phyloP scores from a whole-genome alignment of 1,140 invertebrate genomes.

The Drosophila virilis region DNA sequence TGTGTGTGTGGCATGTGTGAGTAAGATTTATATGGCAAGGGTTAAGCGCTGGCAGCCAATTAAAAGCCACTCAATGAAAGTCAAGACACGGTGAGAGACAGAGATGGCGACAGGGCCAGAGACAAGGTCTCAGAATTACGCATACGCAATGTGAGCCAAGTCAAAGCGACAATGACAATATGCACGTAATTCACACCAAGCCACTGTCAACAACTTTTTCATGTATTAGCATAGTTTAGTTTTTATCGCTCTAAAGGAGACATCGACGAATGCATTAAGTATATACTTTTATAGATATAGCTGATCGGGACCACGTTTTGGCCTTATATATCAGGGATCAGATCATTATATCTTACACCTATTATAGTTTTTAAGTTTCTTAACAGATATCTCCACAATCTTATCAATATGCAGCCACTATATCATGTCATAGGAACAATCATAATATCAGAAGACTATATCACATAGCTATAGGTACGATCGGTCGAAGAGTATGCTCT shows the following conservation, averaged over 20 bases:
- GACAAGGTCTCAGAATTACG: slow-evolving; percentile 54
- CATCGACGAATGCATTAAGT: neutral
- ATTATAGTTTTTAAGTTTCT: too few species aligned
- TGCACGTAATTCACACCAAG: slow-evolving; percentile 32
- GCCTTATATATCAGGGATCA: too few species aligned
- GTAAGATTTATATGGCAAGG: slow-evolving; percentile 65
- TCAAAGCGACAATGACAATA: slow-evolving; percentile 11
- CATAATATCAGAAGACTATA: too few species aligned
- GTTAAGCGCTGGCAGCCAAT: slow-evolving; percentile 67
- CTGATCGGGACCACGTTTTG: too few species aligned
- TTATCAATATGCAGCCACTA: too few species aligned
- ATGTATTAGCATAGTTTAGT: too few species aligned
- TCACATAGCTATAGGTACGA: too few species aligned
- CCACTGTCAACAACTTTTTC: slow-evolving; percentile 59
- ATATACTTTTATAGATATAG: neutral
- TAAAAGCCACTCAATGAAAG: slow-evolving; percentile 77
- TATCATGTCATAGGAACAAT: too few species aligned
- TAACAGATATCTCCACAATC: too few species aligned
- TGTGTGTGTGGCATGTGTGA: slow-evolving; percentile 25
- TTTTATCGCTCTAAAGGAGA: neutral
- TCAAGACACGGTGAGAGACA: slow-evolving; percentile 43
- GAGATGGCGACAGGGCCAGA: neutral
- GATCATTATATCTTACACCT: too few species aligned
- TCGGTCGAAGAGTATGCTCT: too few species aligned
- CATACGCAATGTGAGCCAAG: slow-evolving; percentile 68